Percentiles rank a stretch among this genome's conserved stretches.
These are phyloP conservation scores for Tetrapedia diversipes DNA, from an alignment of 2,888 invertebrate genomes.

Conservation along the genomic window DNA sequence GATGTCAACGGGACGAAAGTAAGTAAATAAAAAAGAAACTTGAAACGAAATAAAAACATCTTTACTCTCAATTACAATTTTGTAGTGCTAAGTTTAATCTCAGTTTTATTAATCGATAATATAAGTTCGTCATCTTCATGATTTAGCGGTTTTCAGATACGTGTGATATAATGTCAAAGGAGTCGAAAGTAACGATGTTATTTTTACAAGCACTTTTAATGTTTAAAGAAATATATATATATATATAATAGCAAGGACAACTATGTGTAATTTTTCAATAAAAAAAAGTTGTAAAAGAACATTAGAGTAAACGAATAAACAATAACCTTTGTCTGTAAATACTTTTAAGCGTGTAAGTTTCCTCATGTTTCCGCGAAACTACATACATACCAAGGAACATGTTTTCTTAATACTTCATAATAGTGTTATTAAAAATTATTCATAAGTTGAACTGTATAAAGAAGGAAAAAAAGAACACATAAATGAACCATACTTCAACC, in stretches of 20 bases:
- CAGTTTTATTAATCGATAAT: slow-evolving; percentile 33
- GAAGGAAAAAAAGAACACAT: slow-evolving; percentile 30
- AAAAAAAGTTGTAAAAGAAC: slow-evolving; percentile 46
- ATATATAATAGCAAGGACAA: slow-evolving; percentile 36
- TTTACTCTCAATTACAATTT: slow-evolving; percentile 35
- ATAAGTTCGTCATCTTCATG: slow-evolving; percentile 39
- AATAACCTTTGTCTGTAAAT: slow-evolving; percentile 46
- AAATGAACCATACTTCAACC: slow-evolving; percentile 27
- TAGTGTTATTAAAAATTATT: slow-evolving; percentile 36
- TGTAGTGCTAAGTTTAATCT: slow-evolving; percentile 35
- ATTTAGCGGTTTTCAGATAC: slow-evolving; percentile 55
- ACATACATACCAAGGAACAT: slow-evolving; percentile 43
- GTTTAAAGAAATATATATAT: slow-evolving; percentile 45
- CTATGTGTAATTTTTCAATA: slow-evolving; percentile 55
- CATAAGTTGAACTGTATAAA: slow-evolving; percentile 50
- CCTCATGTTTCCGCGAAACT: slow-evolving; percentile 30
- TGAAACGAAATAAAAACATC: slow-evolving; percentile 16
- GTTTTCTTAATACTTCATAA: slow-evolving; percentile 26
- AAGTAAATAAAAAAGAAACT: slow-evolving; percentile 55
- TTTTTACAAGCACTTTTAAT: slow-evolving; percentile 62
- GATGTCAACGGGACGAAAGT: slow-evolving; percentile 53
- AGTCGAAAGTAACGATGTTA: slow-evolving; percentile 51
- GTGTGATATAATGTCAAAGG: slow-evolving; percentile 48
- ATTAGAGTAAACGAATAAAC: slow-evolving; percentile 34
- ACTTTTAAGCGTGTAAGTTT: slow-evolving; percentile 31